phyloP scores from a whole-genome alignment of 2,113 vertebrate species.

The Gymnogyps californianus region DNA sequence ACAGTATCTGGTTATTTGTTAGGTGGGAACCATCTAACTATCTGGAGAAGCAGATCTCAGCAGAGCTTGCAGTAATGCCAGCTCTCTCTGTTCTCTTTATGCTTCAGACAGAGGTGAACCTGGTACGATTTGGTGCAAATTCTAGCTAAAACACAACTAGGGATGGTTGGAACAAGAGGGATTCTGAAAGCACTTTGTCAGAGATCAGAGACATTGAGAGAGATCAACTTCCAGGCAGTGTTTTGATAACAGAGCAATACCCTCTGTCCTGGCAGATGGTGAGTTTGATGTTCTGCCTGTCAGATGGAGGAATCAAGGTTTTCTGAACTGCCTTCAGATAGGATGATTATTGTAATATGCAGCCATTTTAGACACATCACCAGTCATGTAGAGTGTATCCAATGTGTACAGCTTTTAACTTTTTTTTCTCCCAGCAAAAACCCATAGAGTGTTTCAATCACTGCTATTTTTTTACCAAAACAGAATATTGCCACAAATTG shows the following conservation, averaged over 20 bases:
- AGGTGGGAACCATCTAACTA: not conserved
- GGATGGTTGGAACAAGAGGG: not conserved
- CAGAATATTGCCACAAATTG: not conserved
- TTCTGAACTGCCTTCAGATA: not conserved
- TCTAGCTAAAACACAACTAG: not conserved
- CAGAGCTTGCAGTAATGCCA: not conserved
- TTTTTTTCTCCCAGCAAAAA: not conserved
- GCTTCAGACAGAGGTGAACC: not conserved
- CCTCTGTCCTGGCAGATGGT: not conserved
- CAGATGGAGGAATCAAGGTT: not conserved
- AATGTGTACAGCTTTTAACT: not conserved
- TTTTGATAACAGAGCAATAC: not conserved
- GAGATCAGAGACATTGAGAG: not conserved
- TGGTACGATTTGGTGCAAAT: not conserved
- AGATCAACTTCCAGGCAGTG: not conserved
- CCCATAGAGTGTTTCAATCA: not conserved
- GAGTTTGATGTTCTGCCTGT: not conserved
- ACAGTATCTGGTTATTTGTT: not conserved
- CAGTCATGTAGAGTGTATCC: not conserved
- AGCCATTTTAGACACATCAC: not conserved
- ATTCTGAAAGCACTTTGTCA: not conserved
- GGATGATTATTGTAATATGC: not conserved
- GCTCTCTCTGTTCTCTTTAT: not conserved
- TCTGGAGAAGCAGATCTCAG: not conserved
- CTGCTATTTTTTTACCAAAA: not conserved